Conservation (phyloP, 2,113 vertebrate genomes). For the Procavia capensis region DNA sequence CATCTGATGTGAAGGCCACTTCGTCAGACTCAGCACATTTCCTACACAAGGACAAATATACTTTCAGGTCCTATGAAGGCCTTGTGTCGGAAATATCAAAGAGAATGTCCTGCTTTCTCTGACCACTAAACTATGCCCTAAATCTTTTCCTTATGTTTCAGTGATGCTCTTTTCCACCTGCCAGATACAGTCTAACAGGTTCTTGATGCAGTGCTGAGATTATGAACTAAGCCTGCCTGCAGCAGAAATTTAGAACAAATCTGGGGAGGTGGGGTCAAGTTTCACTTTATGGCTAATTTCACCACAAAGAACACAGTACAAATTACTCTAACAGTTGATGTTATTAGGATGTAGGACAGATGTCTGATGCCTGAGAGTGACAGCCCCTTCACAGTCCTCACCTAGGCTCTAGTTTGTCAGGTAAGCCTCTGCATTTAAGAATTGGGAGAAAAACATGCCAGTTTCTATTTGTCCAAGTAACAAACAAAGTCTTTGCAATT, state of each 20-base stretch:
- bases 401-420: neutral
- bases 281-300: neutral
- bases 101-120: neutral
- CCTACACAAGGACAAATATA: neutral
- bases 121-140: neutral
- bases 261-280: neutral
- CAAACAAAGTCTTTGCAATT: neutral
- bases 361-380: fast-evolving
- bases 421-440: slow-evolving; percentile 35
- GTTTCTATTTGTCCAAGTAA: neutral
- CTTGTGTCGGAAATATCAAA: neutral
- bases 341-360: neutral
- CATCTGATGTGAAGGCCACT: neutral
- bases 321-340: neutral
- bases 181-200: neutral
- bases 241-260: neutral
- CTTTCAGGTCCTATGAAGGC: neutral
- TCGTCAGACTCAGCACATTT: fast-evolving
- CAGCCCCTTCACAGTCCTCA: neutral
- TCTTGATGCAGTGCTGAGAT: neutral
- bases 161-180: fast-evolving
- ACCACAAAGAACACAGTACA: neutral
- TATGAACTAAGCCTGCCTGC: neutral
- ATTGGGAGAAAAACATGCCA: slow-evolving; percentile 19
- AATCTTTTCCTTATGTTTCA: neutral